These are phyloP conservation scores for Prostheceraeus crozeri DNA, from an alignment of 2,888 invertebrate genomes.

Conservation along the genomic window DNA sequence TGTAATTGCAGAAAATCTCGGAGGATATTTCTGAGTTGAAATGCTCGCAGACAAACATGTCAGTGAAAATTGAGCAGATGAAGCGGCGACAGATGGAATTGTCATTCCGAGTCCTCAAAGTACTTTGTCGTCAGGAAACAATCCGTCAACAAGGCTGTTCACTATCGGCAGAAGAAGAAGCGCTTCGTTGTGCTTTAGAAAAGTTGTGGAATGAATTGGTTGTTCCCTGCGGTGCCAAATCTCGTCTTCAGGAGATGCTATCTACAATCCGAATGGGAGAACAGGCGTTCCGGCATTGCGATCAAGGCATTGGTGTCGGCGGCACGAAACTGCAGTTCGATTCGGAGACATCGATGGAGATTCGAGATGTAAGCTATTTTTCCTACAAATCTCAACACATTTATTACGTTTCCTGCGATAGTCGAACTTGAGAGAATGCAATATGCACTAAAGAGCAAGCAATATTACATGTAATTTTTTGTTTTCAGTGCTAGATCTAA, in stretches of 20 bases:
- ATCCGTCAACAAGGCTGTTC: conserved; percentile 29
- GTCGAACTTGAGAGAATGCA: too few species aligned
- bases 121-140: conserved; percentile 29
- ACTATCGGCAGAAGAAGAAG: conserved; percentile 32
- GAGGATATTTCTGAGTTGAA: conserved; percentile 16
- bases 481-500: too few species aligned
- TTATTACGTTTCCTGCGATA: too few species aligned
- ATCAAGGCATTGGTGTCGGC: too few species aligned
- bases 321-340: too few species aligned
- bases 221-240: conserved; percentile 23
- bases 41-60: conserved; percentile 16
- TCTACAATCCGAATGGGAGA: not conserved
- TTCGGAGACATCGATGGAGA: too few species aligned
- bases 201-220: conserved; percentile 26
- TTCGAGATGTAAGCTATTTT: too few species aligned
- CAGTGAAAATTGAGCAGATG: conserved; percentile 11
- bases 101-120: conserved; percentile 28
- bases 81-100: conserved; percentile 14
- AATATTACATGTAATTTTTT: too few species aligned
- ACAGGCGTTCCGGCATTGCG: too few species aligned
- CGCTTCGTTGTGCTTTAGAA: conserved; percentile 19
- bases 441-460: too few species aligned
- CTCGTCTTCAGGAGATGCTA: conserved; percentile 20
- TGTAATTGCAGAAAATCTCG: conserved; percentile 6
- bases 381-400: too few species aligned